Evolutionary conservation across 2,113 vertebrate genomes (phyloP).

Genomic region (Saguinus midas): DNA sequence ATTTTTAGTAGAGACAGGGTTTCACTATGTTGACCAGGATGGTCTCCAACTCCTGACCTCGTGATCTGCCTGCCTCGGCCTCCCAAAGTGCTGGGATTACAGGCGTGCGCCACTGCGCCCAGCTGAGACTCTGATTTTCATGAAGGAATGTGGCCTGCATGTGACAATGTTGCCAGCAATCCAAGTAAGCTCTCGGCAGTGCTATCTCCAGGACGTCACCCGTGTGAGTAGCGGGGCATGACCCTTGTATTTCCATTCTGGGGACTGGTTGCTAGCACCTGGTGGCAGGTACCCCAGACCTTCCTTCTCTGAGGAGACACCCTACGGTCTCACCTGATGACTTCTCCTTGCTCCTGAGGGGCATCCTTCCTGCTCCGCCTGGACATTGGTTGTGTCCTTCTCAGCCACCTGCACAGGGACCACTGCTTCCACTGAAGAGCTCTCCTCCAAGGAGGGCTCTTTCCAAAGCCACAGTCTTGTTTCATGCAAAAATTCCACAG

Average conservation of each 20-base stretch:
- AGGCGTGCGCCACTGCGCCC: too few species aligned
- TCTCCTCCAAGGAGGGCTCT: not conserved
- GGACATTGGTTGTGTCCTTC: not conserved
- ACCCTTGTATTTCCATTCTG: too few species aligned
- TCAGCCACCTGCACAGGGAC: not conserved
- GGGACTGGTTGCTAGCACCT: not conserved
- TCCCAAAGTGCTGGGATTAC: too few species aligned
- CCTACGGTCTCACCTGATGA: not conserved
- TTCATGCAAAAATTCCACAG: not conserved
- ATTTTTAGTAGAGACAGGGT: too few species aligned
- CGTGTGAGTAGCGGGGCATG: fast-evolving
- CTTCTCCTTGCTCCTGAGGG: not conserved
- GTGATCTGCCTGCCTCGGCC: too few species aligned
- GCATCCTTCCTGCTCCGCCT: not conserved
- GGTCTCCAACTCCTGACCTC: too few species aligned
- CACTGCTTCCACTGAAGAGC: fast-evolving
- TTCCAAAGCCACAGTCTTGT: not conserved
- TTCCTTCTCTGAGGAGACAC: not conserved
- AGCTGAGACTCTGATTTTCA: too few species aligned
- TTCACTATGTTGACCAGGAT: too few species aligned
- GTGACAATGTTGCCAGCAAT: too few species aligned
- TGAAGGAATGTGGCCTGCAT: too few species aligned
- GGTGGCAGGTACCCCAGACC: fast-evolving
- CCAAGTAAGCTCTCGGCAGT: too few species aligned
- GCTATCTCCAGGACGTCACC: too few species aligned